Percentiles rank a stretch among this genome's conserved stretches.
phyloP scores from a whole-genome alignment of 2,888 invertebrate genomes.

The Stenodera caucasica region DNA sequence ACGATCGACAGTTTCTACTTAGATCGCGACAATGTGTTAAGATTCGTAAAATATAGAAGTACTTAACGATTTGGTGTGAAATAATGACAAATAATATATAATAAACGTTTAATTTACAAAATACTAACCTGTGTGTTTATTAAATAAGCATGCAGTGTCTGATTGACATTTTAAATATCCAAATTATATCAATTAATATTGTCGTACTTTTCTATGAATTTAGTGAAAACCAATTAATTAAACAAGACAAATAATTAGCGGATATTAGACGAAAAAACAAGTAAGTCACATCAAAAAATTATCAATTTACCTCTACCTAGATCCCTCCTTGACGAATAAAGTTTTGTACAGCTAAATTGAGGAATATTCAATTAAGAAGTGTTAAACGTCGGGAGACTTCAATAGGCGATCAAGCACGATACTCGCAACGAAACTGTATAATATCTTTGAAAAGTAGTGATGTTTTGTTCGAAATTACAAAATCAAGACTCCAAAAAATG shows the following conservation, averaged over 20 bases:
- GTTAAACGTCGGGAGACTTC: background rate
- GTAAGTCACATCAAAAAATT: background rate
- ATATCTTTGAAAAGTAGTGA: too few relatives aligned
- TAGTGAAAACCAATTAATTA: constrained; percentile 14
- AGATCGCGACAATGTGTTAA: constrained; percentile 51
- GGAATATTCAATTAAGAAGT: background rate
- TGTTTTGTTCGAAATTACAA: too few relatives aligned
- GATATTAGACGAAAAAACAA: background rate
- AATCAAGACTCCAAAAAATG: too few relatives aligned
- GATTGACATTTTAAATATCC: constrained; percentile 46
- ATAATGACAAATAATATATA: constrained; percentile 55
- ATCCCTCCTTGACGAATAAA: background rate
- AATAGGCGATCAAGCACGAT: background rate
- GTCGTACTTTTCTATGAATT: constrained; percentile 18
- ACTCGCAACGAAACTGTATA: too few relatives aligned
- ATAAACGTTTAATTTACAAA: constrained; percentile 56
- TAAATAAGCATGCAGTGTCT: constrained; percentile 48
- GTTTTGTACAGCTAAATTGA: background rate
- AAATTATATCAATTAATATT: constrained; percentile 28
- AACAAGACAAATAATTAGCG: constrained; percentile 19
- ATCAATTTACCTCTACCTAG: background rate
- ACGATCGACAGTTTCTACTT: constrained; percentile 47
- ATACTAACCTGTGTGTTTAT: constrained; percentile 49
- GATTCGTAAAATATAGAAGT: constrained; percentile 53
- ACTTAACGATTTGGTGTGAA: constrained; percentile 57